A percentile compares a stretch with the other conserved stretches of the same genome.
These are phyloP conservation scores for Neoaliturus tenellus DNA, from an alignment of 2,888 invertebrate species.

Conservation along the genomic window DNA sequence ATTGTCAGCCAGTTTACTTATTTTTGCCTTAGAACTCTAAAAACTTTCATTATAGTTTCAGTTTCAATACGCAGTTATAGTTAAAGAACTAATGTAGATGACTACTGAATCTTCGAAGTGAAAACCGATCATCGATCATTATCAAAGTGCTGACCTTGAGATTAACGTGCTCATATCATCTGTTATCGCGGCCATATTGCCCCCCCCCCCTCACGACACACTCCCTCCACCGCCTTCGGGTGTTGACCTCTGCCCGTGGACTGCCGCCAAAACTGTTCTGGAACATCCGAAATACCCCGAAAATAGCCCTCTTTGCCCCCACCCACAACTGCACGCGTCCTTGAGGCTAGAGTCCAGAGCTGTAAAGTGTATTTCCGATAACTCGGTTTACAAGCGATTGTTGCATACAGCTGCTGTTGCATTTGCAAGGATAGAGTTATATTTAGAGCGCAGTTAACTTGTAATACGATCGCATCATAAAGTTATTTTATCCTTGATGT, in stretches of 20 bases:
- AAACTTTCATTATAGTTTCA: too few relatives aligned
- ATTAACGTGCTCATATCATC: neutral
- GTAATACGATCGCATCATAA: too few relatives aligned
- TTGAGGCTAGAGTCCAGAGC: neutral
- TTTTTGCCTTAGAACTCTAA: too few relatives aligned
- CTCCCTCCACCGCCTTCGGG: neutral
- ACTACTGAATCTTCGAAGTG: too few relatives aligned
- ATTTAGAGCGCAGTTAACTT: too few relatives aligned
- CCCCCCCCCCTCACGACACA: neutral
- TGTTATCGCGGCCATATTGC: neutral
- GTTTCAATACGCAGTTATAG: too few relatives aligned
- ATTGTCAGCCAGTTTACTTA: too few relatives aligned
- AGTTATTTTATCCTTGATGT: too few relatives aligned
- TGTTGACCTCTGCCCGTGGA: conserved; percentile 1
- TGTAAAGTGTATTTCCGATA: neutral
- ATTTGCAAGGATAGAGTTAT: neutral
- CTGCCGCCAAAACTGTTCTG: neutral
- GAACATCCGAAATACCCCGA: conserved; percentile 12
- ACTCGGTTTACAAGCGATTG: neutral
- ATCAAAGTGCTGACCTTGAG: conserved; percentile 2
- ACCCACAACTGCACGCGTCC: neutral
- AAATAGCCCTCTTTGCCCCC: neutral
- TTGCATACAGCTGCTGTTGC: neutral
- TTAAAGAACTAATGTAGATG: too few relatives aligned
- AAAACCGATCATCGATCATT: conserved; percentile 14